A percentile compares a stretch with the other conserved stretches of the same genome.
These are phyloP conservation scores for Ctenopoma multispine DNA, from an alignment of 2,797 vertebrate species.

Conservation along the genomic window DNA sequence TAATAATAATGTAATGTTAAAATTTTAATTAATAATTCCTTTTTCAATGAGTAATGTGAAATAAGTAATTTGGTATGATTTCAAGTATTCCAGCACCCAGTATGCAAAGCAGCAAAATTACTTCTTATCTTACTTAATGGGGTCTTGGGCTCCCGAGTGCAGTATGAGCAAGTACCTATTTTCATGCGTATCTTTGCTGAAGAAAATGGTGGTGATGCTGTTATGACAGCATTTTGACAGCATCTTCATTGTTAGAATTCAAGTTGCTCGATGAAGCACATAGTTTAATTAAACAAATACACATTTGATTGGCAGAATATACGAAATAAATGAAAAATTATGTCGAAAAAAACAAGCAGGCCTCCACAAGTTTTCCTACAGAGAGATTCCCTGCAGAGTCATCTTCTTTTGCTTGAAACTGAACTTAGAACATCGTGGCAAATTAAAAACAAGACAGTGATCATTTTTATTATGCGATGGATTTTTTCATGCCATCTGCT, in stretches of 20 bases:
- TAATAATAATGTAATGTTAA: too few species aligned
- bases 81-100: too few species aligned
- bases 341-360: background rate
- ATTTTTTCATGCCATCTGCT: slow-evolving; percentile 41
- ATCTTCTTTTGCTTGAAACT: slow-evolving; percentile 3
- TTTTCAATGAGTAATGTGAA: too few species aligned
- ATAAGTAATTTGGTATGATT: too few species aligned
- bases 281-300: background rate
- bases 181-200: background rate
- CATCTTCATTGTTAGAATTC: too few species aligned
- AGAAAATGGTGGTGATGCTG: background rate
- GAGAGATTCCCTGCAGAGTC: slow-evolving; percentile 2
- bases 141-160: too few species aligned
- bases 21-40: too few species aligned
- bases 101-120: background rate
- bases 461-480: slow-evolving; percentile 1
- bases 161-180: background rate
- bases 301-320: background rate
- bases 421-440: slow-evolving; percentile 4
- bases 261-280: background rate
- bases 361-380: background rate
- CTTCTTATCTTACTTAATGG: background rate
- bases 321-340: background rate
- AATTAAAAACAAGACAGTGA: background rate
- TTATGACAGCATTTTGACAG: too few species aligned